phyloP scores from a whole-genome alignment of 2,888 invertebrate species.

The Nephrotoma flavescens region DNA sequence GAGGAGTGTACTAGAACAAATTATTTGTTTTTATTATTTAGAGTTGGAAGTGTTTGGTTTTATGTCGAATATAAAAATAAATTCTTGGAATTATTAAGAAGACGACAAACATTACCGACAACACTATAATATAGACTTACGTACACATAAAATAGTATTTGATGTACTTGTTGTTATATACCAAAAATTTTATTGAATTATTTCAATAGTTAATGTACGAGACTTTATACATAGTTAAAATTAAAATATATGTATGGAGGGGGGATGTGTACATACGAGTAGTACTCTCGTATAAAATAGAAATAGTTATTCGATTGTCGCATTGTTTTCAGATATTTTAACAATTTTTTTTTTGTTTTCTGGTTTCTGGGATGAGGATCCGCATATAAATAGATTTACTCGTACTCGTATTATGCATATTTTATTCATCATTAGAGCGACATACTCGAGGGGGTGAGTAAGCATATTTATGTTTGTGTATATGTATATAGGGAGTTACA shows the following conservation, averaged over 20 bases:
- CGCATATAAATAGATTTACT: neutral
- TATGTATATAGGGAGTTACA: neutral
- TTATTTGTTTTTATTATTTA: neutral
- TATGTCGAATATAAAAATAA: neutral
- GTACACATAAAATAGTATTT: neutral
- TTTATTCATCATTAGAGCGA: neutral
- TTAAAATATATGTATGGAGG: neutral
- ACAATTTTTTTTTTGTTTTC: neutral
- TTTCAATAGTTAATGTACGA: neutral
- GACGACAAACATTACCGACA: neutral
- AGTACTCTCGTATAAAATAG: neutral
- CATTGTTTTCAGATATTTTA: neutral
- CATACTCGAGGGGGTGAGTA: neutral
- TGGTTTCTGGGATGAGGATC: neutral
- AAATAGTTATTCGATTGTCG: neutral
- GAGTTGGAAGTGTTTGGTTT: neutral
- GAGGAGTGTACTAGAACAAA: neutral
- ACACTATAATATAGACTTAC: too few relatives aligned
- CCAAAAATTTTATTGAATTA: neutral
- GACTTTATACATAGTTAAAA: neutral
- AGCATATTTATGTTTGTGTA: neutral
- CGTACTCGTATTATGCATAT: neutral
- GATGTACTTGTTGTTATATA: neutral
- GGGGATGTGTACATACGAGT: neutral
- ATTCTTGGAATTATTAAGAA: neutral